These are phyloP conservation scores for Lucinisca nassula DNA, from an alignment of 2,888 invertebrate species.

Conservation along the genomic window DNA sequence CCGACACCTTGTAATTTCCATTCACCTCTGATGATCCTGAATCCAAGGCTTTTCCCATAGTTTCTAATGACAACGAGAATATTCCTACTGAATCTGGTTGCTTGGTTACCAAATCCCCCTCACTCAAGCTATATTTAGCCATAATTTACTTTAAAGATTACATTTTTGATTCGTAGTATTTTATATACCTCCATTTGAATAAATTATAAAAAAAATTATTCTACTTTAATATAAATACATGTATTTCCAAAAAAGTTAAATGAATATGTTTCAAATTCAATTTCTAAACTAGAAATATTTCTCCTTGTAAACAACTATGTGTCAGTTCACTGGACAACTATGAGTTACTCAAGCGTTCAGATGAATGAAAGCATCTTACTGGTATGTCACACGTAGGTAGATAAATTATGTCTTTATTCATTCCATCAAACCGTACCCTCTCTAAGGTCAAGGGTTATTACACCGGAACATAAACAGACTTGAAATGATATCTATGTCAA, in stretches of 20 bases:
- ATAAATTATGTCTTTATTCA: neutral
- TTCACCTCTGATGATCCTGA: slow-evolving; percentile 44
- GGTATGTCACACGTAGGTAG: neutral
- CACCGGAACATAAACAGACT: neutral
- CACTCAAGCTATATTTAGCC: slow-evolving; percentile 63
- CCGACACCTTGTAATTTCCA: slow-evolving; percentile 52
- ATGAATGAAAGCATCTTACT: neutral
- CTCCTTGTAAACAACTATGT: too few species aligned
- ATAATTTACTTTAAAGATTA: slow-evolving; percentile 15
- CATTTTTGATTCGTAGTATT: neutral
- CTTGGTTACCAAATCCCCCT: slow-evolving; percentile 63
- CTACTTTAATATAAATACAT: too few species aligned
- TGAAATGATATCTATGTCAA: neutral
- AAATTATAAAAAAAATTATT: too few species aligned
- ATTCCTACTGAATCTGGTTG: slow-evolving; percentile 59
- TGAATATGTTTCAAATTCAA: too few species aligned
- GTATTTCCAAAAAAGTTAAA: too few species aligned
- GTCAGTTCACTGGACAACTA: too few species aligned
- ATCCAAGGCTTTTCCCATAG: slow-evolving; percentile 59
- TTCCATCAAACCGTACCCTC: neutral
- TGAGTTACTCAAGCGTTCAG: neutral
- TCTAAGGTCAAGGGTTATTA: neutral
- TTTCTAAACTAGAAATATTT: too few species aligned
- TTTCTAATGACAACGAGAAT: slow-evolving; percentile 61
- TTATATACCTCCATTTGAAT: too few species aligned